Evolutionary conservation across 2,113 vertebrate species (phyloP).

Genomic region (Aleadryas rufinucha): DNA sequence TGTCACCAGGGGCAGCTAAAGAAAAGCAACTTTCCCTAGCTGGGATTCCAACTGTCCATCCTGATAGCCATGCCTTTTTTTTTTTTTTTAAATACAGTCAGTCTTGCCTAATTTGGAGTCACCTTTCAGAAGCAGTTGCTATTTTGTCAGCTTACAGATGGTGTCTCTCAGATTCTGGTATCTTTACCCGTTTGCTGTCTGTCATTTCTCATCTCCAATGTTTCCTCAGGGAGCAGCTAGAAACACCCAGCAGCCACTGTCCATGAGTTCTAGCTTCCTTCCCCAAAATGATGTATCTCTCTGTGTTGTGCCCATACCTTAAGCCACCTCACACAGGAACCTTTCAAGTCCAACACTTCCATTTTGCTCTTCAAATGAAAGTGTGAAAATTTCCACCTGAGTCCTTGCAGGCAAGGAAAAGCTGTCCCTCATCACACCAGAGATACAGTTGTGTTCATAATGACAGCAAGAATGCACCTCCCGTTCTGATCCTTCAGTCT

Average conservation of each 20-base stretch:
- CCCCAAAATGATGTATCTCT: neutral
- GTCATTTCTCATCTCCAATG: neutral
- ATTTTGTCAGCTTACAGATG: neutral
- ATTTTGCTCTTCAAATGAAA: neutral
- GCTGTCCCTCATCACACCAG: neutral
- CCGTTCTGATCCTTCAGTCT: neutral
- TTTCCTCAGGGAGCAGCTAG: neutral
- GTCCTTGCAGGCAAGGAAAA: neutral
- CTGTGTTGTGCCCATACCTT: neutral
- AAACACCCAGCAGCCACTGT: neutral
- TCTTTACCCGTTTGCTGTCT: neutral
- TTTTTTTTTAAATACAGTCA: neutral
- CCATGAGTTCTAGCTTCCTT: neutral
- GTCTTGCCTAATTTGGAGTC: neutral
- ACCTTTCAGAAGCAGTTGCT: neutral
- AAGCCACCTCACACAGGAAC: neutral
- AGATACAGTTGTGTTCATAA: rapidly evolving
- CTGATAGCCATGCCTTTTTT: no score
- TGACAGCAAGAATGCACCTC: neutral
- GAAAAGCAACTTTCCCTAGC: neutral
- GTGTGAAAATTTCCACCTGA: neutral
- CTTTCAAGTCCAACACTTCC: neutral
- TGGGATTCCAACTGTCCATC: neutral
- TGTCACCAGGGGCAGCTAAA: neutral
- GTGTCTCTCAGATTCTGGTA: neutral